phyloP scores from a whole-genome alignment of 1,140 invertebrate species.

The Heliconius hewitsoni region DNA sequence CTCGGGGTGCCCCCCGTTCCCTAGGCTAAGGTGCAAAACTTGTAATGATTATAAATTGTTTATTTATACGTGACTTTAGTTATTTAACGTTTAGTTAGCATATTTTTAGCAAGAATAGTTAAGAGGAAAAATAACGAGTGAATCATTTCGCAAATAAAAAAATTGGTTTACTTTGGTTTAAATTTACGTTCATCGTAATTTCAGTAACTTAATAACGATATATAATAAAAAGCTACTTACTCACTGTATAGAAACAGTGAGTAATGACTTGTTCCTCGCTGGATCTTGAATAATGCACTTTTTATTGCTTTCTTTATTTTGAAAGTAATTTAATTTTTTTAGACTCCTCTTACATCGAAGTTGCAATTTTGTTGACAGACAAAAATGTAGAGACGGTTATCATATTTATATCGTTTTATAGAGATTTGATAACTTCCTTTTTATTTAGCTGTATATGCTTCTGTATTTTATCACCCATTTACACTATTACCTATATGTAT shows the following conservation, averaged over 20 bases:
- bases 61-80: constrained; percentile 54
- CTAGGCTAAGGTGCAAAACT: constrained; percentile 52
- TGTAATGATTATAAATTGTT: constrained; percentile 74
- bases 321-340: constrained; percentile 50
- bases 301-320: constrained; percentile 55
- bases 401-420: background rate
- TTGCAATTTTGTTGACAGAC: background rate
- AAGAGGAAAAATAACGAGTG: background rate
- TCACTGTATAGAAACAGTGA: constrained; percentile 14
- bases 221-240: constrained; percentile 16
- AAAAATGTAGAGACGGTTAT: background rate
- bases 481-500: constrained; percentile 8
- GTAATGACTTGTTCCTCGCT: constrained; percentile 13
- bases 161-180: background rate
- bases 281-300: constrained; percentile 50
- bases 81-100: background rate
- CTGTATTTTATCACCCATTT: background rate
- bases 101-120: background rate
- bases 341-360: background rate
- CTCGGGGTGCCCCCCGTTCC: constrained; percentile 33
- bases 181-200: background rate
- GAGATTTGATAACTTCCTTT: background rate
- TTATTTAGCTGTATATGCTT: constrained; percentile 2
- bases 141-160: background rate
- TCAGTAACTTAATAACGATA: constrained; percentile 10